A percentile compares a stretch with the other conserved stretches of the same genome.
These are phyloP conservation scores for Heptranchias perlo DNA, from an alignment of 2,113 vertebrate genomes.

Conservation along the genomic window DNA sequence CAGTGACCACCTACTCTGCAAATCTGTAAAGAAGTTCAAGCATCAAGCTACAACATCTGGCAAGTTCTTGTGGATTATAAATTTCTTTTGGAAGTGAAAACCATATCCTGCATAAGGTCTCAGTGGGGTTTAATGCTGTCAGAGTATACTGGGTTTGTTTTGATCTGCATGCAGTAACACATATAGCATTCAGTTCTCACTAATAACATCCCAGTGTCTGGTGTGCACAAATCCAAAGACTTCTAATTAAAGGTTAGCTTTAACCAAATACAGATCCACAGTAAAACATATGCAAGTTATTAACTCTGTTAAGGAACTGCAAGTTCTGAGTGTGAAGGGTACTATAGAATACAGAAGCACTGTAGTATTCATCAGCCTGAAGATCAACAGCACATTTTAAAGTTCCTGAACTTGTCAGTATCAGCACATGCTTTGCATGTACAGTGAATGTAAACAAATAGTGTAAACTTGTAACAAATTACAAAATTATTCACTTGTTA, in stretches of 20 bases:
- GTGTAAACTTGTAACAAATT: conserved; percentile 43
- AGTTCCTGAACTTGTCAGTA: conserved; percentile 48
- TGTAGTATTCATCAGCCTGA: conserved; percentile 50
- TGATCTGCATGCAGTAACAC: conserved; percentile 64
- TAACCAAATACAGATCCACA: conserved; percentile 60
- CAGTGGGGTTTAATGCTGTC: conserved; percentile 60
- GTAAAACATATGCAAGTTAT: conserved; percentile 62
- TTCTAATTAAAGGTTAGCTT: conserved; percentile 65
- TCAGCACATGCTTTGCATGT: conserved; percentile 51
- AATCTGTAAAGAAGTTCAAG: conserved; percentile 52
- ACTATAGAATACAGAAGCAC: conserved; percentile 51
- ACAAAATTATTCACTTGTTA: conserved; percentile 4
- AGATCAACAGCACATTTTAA: conserved; percentile 55
- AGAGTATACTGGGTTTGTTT: conserved; percentile 62
- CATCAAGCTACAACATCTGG: conserved; percentile 59
- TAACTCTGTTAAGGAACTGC: conserved; percentile 61
- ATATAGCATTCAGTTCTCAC: conserved; percentile 59
- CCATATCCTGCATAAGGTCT: conserved; percentile 61
- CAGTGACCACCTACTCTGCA: conserved; percentile 54
- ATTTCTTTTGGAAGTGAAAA: conserved; percentile 70
- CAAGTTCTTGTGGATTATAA: conserved; percentile 60
- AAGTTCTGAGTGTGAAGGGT: conserved; percentile 48
- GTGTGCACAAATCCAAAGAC: conserved; percentile 57
- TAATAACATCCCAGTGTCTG: conserved; percentile 47
- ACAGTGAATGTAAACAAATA: conserved; percentile 48